Conservation (phyloP, 2,888 invertebrate species). For the Ennomos fuscantarius region DNA sequence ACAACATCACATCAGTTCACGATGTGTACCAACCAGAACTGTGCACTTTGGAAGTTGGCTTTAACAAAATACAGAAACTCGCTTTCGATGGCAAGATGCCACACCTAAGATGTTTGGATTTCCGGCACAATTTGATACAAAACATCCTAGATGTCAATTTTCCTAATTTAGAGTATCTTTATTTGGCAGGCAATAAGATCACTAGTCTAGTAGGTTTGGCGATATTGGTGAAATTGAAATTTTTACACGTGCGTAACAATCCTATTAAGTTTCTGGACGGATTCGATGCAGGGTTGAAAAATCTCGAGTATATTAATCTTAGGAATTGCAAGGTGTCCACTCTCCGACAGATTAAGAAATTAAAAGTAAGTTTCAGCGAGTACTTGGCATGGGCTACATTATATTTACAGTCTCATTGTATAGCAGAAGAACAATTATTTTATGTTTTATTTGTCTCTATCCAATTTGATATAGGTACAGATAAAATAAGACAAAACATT, state of each 20-base stretch:
- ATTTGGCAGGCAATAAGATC: slow-evolving; percentile 91
- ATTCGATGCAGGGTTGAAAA: slow-evolving; percentile 68
- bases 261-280: slow-evolving; percentile 82
- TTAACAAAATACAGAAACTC: slow-evolving; percentile 70
- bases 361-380: slow-evolving; percentile 62
- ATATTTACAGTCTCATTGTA: too few relatives aligned
- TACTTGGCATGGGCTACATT: too few relatives aligned
- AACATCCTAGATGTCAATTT: slow-evolving; percentile 78
- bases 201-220: slow-evolving; percentile 86
- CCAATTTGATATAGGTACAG: too few relatives aligned
- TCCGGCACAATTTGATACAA: slow-evolving; percentile 78
- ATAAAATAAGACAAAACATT: too few relatives aligned
- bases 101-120: slow-evolving; percentile 81
- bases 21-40: slow-evolving; percentile 84
- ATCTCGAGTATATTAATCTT: slow-evolving; percentile 84
- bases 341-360: slow-evolving; percentile 81
- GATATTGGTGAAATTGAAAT: slow-evolving; percentile 85
- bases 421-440: too few relatives aligned
- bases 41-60: slow-evolving; percentile 83
- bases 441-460: too few relatives aligned
- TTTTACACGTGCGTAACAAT: slow-evolving; percentile 91
- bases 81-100: slow-evolving; percentile 52
- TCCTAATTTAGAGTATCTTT: slow-evolving; percentile 87
- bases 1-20: slow-evolving; percentile 76
- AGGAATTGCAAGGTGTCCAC: slow-evolving; percentile 82